A percentile compares a stretch with the other conserved stretches of the same genome.
Evolutionary conservation across 2,888 invertebrate genomes (phyloP).

Genomic region (Apomyelois bistriatella): DNA sequence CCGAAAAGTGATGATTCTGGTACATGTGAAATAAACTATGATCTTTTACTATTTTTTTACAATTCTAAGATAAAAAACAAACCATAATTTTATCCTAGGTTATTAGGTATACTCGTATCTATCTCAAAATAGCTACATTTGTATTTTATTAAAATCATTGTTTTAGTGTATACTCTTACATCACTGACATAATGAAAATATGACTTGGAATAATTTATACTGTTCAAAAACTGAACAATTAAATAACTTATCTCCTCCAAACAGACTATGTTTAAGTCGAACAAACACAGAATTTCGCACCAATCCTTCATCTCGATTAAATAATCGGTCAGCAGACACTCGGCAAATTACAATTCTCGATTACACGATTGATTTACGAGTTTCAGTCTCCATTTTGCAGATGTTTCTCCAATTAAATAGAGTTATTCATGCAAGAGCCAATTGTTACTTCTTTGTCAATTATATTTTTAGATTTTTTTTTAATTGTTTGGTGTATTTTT

Average conservation of each 20-base stretch:
- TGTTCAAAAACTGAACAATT: conserved; percentile 51
- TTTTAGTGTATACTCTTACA: too few species aligned
- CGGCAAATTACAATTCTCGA: conserved; percentile 27
- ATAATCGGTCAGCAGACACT: conserved; percentile 23
- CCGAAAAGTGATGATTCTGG: too few species aligned
- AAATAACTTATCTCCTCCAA: conserved; percentile 49
- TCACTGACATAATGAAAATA: too few species aligned
- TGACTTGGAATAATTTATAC: conserved; percentile 46
- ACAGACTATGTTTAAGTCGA: conserved; percentile 40
- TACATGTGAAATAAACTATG: too few species aligned
- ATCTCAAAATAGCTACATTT: too few species aligned
- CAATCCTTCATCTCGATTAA: conserved; percentile 28
- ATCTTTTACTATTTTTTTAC: too few species aligned
- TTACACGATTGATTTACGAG: conserved; percentile 48
- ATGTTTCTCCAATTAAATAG: conserved; percentile 52
- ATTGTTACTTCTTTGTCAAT: neutral
- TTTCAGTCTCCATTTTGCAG: conserved; percentile 54
- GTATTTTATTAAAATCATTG: too few species aligned
- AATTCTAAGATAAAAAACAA: too few species aligned
- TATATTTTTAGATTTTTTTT: neutral
- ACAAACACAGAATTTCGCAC: conserved; percentile 30
- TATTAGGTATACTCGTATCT: too few species aligned
- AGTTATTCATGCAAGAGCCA: conserved; percentile 31
- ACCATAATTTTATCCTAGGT: too few species aligned
- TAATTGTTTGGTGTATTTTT: too few species aligned